phyloP scores from a whole-genome alignment of 1,140 invertebrate species.

The Sarcophaga bullata region DNA sequence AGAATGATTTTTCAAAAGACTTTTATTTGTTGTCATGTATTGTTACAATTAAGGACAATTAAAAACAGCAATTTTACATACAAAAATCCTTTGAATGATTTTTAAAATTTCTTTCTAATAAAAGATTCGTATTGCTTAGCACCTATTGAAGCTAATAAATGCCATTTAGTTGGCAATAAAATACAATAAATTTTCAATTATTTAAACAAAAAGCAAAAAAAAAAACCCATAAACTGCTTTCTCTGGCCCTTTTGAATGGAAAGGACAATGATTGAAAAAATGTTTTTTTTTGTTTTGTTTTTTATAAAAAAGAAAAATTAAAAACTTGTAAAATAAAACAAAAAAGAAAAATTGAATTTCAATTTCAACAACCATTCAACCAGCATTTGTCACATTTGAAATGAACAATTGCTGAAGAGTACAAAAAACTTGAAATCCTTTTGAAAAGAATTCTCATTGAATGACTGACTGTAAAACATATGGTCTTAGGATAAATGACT shows the following conservation, averaged over 20 bases:
- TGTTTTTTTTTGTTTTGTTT: too few species aligned
- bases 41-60: not conserved
- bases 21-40: too few species aligned
- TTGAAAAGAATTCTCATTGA: too few species aligned
- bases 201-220: too few species aligned
- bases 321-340: not conserved
- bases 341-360: conserved; percentile 16
- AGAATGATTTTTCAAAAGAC: too few species aligned
- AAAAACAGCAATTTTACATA: not conserved
- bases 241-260: too few species aligned
- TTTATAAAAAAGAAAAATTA: not conserved
- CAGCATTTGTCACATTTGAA: too few species aligned
- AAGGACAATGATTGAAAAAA: not conserved
- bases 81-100: not conserved
- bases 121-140: conserved; percentile 28
- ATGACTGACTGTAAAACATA: too few species aligned
- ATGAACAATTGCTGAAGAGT: too few species aligned
- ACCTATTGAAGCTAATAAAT: conserved; percentile 51
- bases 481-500: too few species aligned
- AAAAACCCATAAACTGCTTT: too few species aligned
- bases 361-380: conserved; percentile 5
- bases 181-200: not conserved
- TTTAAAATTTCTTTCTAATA: not conserved
- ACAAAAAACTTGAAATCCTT: too few species aligned
- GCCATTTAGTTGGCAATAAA: conserved; percentile 49